Base-by-base conservation (phyloP, 2,113 vertebrate species). In the Podarcis raffonei region DNA sequence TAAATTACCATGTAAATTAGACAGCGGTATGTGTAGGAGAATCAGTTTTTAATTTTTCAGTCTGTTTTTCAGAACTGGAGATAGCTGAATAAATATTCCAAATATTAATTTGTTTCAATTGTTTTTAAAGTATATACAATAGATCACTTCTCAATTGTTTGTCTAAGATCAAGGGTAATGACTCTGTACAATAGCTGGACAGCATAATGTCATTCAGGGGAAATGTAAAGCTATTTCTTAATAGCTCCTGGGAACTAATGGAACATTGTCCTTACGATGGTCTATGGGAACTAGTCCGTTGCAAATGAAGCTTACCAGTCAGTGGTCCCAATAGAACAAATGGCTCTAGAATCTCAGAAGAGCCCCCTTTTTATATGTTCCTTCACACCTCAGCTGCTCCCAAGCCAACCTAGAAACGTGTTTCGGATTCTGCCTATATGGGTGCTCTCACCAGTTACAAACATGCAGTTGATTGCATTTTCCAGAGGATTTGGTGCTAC, bases 1-100 rank as follows among this genome's bases (percentile, higher is more conserved):
- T 87, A 76, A 93, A 93, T 94, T 90, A 74, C 86, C 90, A 23
- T 83, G 90, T 65, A 85, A 90, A 89, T 91, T 90, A 42, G 37
- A 86, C 27, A 82, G 79, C 57, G 7, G 6, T 71, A 68, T 77
- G 7, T 83, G 80, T 77, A 68, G 85, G 86, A 89, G 86, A 0
- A 0, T 65, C 8, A 62, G 0, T 0, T 84, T 80, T 78, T 71
- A n/a, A 57, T 53, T 81, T 75, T 66, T 32, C 0, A 6, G 15
- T 12, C 35, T 65, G 32, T 69, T 83, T 69, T 12, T 66, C 48
- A 53, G 78, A 84, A 83, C 25, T 53, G 7, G 20, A 87, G 75
- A 37, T 5, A 20, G 2, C 30, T 32, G 0, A 0, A 27, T 35
- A 53, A 9, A 37, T 11, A 6, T 35, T 13, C 48, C 13, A 82